Conservation (phyloP, 2,113 vertebrate genomes). For the Zootoca vivipara region DNA sequence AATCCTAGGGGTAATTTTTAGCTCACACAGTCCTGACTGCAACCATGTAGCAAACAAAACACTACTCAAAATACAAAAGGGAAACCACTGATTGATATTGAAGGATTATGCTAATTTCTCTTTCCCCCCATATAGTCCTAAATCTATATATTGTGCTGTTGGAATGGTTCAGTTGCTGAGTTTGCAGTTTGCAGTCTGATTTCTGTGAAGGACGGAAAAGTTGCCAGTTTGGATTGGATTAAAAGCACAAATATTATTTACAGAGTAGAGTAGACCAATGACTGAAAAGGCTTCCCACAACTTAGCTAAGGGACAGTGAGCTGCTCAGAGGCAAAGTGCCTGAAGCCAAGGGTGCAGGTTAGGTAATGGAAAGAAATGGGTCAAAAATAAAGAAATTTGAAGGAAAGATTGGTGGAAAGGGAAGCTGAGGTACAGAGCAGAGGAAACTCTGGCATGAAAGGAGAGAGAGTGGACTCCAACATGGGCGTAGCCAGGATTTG, state of each 20-base stretch:
- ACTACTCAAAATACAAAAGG: not conserved
- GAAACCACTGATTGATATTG: not conserved
- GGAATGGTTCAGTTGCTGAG: not conserved
- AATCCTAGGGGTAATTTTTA: not conserved
- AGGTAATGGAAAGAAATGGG: too few species aligned
- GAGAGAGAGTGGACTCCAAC: too few species aligned
- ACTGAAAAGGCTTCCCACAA: not conserved
- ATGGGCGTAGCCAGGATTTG: not conserved
- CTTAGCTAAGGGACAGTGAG: not conserved
- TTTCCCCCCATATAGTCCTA: not conserved
- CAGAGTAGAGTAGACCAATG: not conserved
- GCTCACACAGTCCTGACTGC: too few species aligned
- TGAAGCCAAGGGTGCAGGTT: too few species aligned
- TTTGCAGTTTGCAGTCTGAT: too few species aligned
- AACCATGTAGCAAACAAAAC: not conserved
- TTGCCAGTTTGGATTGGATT: not conserved
- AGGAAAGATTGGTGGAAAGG: too few species aligned
- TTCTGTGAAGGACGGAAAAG: not conserved
- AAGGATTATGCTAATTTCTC: not conserved
- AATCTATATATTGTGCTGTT: not conserved
- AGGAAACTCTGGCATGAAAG: not conserved
- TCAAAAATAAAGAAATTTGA: too few species aligned
- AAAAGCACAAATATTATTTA: not conserved
- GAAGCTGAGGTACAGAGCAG: not conserved
- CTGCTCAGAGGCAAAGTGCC: not conserved